Evolutionary conservation across 2,797 vertebrate species (phyloP), one percentile per base, ranked within the genome.

Genomic region (Geotrypetes seraphini): DNA sequence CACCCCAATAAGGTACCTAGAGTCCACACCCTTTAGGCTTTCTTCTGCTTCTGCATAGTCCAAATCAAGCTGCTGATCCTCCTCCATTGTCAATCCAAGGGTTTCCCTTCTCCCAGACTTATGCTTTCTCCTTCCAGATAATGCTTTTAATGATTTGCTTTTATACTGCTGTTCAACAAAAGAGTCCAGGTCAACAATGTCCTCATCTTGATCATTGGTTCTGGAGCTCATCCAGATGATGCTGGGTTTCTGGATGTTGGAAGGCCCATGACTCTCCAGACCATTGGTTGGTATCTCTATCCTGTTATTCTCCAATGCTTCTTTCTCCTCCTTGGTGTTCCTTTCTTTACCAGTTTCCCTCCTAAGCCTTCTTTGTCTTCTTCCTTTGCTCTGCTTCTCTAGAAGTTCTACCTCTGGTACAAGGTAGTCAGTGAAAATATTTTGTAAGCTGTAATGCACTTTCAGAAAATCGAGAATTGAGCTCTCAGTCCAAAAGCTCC

Each of bases 111-210:
- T 69, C 48, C 18, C 66, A 44, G 66, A 25, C 4, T 21, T 45
- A 3, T 36, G 53, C 4, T 27, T 50, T 17, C 20, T 21, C 21
- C 4, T 8, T 3, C 39, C 36, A 0, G 28, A 47, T 0, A 59
- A 24, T 4, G 42, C 50, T 8, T 57, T 70, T 47, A 77, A 53
- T 0, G 75, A 83, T 48, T 84, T 84, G 50, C 63, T 79, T 50
- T 72, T 88, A 60, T 78, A 90, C 55, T 79, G 77, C 51, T 75
- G 73, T 66, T 75, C 61, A 10, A 76, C 73, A 31, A 81, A 88
- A 1, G 64, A 76, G 66, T 94, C 88, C 21, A 90, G 73, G 45
- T 92, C 88, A 52, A 91, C 79, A 5, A 91, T 90, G 56, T 87
- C 82, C 25, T 85, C 81, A 64, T 62, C 38, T 46, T 55, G 26